Evolutionary conservation across 2,888 invertebrate genomes (phyloP).

Genomic region (Lepetodrilus schrolli): DNA sequence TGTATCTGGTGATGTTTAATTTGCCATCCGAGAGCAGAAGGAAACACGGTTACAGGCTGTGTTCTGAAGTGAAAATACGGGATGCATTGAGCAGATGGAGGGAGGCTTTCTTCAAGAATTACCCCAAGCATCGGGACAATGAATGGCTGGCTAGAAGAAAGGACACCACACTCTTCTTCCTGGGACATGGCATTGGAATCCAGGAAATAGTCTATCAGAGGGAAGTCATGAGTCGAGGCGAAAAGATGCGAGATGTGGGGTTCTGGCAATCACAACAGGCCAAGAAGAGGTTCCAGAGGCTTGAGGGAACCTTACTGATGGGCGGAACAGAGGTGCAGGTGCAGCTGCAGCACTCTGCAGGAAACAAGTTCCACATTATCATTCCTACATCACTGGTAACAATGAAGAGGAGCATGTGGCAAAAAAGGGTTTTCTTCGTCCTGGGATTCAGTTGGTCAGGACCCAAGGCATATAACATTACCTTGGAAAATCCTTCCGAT

Average conservation of each 20-base stretch:
- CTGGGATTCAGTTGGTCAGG: constrained; percentile 59
- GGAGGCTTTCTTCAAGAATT: constrained; percentile 48
- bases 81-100: constrained; percentile 47
- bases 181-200: constrained; percentile 47
- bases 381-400: constrained; percentile 53
- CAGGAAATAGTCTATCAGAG: constrained; percentile 43
- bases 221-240: constrained; percentile 35
- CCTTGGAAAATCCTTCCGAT: constrained; percentile 36
- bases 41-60: constrained; percentile 23
- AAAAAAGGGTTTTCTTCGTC: constrained; percentile 57
- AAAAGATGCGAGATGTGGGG: constrained; percentile 35
- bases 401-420: constrained; percentile 43
- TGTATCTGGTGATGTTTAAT: constrained; percentile 48
- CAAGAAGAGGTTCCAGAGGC: constrained; percentile 40
- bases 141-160: constrained; percentile 42
- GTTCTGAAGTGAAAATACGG: constrained; percentile 34
- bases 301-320: constrained; percentile 45
- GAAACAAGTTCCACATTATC: constrained; percentile 38
- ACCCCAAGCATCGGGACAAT: constrained; percentile 48
- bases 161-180: constrained; percentile 57
- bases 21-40: constrained; percentile 45
- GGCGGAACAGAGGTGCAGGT: constrained; percentile 46
- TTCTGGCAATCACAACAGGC: constrained; percentile 46
- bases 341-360: constrained; percentile 32
- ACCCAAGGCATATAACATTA: constrained; percentile 54